These are phyloP conservation scores for Vulpes ferrilata DNA, from an alignment of 2,113 vertebrate genomes.

Conservation along the genomic window DNA sequence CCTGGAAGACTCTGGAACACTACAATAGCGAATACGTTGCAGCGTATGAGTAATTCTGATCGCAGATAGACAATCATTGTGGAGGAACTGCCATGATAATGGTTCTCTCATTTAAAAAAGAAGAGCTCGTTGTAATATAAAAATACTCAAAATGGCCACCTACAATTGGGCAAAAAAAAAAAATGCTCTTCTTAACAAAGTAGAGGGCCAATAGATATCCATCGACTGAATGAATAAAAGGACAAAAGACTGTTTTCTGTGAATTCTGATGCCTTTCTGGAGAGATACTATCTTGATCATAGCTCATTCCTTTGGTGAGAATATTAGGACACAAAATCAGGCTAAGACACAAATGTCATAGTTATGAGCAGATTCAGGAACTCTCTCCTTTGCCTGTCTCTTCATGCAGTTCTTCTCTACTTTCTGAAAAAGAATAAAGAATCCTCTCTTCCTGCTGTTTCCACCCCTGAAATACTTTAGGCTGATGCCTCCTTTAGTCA, in stretches of 20 bases:
- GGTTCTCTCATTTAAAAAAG: slow-evolving; percentile 5
- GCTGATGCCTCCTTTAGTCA: slow-evolving; percentile 68
- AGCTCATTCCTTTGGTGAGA: slow-evolving; percentile 27
- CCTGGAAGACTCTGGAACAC: slow-evolving; percentile 66
- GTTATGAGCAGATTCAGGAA: background rate
- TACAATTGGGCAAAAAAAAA: background rate
- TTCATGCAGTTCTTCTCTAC: slow-evolving; percentile 20
- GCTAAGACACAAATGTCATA: background rate
- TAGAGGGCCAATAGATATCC: background rate
- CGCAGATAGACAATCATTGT: slow-evolving; percentile 58
- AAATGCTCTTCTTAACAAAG: background rate
- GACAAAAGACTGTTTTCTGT: background rate
- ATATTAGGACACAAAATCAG: background rate
- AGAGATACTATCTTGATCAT: background rate
- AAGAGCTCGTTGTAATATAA: slow-evolving; percentile 10
- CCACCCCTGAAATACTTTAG: slow-evolving; percentile 48
- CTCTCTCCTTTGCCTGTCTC: background rate
- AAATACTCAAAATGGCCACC: background rate
- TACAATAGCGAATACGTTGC: slow-evolving; percentile 63
- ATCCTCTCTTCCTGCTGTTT: background rate
- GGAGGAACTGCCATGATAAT: slow-evolving; percentile 38
- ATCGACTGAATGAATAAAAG: background rate
- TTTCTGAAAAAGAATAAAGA: background rate
- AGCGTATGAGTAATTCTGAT: slow-evolving; percentile 80
- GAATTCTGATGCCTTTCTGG: background rate